Percentiles rank a stretch among this genome's conserved stretches.
phyloP scores from a whole-genome alignment of 2,888 invertebrate species.

The Hemaris fuciformis region DNA sequence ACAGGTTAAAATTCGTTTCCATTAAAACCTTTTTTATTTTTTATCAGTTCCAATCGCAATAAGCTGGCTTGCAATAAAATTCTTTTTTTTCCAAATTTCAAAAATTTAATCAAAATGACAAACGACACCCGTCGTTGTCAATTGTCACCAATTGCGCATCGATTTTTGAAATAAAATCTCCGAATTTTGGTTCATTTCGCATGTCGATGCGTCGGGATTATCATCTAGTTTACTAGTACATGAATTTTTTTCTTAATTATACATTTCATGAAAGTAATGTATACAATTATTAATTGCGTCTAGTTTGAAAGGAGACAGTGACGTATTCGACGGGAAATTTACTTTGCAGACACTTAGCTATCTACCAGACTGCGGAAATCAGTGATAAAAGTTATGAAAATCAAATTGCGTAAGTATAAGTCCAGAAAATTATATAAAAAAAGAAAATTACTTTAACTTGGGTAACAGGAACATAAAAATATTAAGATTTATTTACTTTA shows the following conservation, averaged over 20 bases:
- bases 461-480: no score
- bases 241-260: neutral
- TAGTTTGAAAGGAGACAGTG: slow-evolving; percentile 29
- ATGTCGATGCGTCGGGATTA: slow-evolving; percentile 32
- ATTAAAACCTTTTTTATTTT: neutral
- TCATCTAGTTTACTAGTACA: neutral
- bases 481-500: no score
- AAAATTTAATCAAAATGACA: slow-evolving; percentile 63
- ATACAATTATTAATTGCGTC: neutral
- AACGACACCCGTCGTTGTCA: slow-evolving; percentile 70
- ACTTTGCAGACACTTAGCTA: slow-evolving; percentile 49
- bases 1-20: neutral
- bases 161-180: slow-evolving; percentile 65
- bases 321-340: slow-evolving; percentile 56
- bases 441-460: neutral
- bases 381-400: slow-evolving; percentile 80
- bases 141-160: slow-evolving; percentile 68
- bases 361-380: slow-evolving; percentile 74
- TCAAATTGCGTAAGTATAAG: slow-evolving; percentile 73
- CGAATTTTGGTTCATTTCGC: slow-evolving; percentile 44
- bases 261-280: neutral
- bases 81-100: slow-evolving; percentile 61
- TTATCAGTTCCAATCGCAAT: neutral
- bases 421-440: neutral
- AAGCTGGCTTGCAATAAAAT: neutral